Conservation (phyloP, 2,797 vertebrate species). For the Thunnus albacares region DNA sequence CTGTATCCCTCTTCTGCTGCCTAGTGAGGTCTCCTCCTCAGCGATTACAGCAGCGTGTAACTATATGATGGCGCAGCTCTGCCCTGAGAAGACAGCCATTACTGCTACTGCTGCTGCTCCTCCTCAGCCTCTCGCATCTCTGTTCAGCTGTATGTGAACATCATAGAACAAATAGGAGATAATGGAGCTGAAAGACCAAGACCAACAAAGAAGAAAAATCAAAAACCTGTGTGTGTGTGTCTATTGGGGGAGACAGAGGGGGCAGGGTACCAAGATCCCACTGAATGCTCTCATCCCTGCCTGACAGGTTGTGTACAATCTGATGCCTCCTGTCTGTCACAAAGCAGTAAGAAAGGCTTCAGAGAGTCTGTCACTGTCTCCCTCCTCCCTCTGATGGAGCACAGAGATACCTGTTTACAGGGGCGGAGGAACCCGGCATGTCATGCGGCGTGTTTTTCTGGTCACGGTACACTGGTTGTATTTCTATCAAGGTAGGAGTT, state of each 20-base stretch:
- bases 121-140: conserved; percentile 5
- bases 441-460: conserved; percentile 45
- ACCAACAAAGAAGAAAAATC: conserved; percentile 1
- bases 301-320: conserved; percentile 56
- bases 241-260: not conserved
- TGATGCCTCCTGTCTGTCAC: conserved; percentile 58
- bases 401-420: conserved; percentile 49
- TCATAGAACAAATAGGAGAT: conserved; percentile 28
- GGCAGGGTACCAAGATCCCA: not conserved
- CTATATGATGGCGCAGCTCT: conserved; percentile 4
- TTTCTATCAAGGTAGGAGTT: conserved; percentile 37
- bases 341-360: conserved; percentile 56
- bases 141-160: conserved; percentile 12
- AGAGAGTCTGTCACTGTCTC: conserved; percentile 39
- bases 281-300: conserved; percentile 39
- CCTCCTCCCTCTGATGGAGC: conserved; percentile 26
- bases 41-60: conserved; percentile 39
- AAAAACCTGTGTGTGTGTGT: not conserved
- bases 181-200: conserved; percentile 42
- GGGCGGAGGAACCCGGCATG: conserved; percentile 29
- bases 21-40: conserved; percentile 33
- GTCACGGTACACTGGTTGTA: conserved; percentile 42
- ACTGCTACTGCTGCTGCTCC: conserved; percentile 21
- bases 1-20: conserved; percentile 18
- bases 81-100: conserved; percentile 41